phyloP scores from a whole-genome alignment of 1,140 invertebrate genomes.

The Aphelinus atriplicis region DNA sequence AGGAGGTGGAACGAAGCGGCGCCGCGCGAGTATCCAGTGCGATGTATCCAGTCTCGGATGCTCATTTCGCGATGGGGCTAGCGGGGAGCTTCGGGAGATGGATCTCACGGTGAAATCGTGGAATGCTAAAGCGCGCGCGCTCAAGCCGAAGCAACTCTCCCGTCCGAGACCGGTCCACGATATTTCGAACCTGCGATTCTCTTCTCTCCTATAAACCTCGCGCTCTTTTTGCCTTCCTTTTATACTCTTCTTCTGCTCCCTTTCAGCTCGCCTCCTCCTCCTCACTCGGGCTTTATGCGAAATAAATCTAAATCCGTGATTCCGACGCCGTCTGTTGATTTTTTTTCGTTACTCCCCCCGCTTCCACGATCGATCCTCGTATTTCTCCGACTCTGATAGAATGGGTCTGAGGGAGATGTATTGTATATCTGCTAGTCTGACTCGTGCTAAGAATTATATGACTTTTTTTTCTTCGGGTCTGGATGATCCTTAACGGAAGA shows the following conservation, averaged over 20 bases:
- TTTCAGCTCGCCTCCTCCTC: too few species aligned
- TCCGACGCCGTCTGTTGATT: not conserved
- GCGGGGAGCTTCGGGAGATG: constrained; percentile 1
- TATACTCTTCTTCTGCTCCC: too few species aligned
- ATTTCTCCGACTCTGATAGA: too few species aligned
- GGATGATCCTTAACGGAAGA: too few species aligned
- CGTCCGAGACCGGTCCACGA: constrained; percentile 14
- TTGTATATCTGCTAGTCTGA: too few species aligned
- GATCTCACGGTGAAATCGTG: constrained; percentile 33
- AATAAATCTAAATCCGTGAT: constrained; percentile 13
- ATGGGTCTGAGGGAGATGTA: too few species aligned
- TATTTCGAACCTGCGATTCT: constrained; percentile 15
- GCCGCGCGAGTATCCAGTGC: not conserved
- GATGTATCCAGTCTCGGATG: not conserved
- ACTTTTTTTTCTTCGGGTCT: too few species aligned
- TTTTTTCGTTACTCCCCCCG: not conserved
- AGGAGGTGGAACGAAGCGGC: not conserved
- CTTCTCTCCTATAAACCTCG: not conserved
- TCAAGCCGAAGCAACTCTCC: constrained; percentile 1
- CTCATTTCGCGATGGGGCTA: constrained; percentile 21
- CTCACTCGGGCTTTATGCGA: not conserved
- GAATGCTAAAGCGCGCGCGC: constrained; percentile 20
- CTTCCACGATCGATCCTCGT: too few species aligned
- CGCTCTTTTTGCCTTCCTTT: too few species aligned
- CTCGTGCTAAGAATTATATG: too few species aligned